Evolutionary conservation across 2,797 vertebrate species (phyloP), one percentile per base, ranked within the genome.

Genomic region (Tokudaia muenninki): DNA sequence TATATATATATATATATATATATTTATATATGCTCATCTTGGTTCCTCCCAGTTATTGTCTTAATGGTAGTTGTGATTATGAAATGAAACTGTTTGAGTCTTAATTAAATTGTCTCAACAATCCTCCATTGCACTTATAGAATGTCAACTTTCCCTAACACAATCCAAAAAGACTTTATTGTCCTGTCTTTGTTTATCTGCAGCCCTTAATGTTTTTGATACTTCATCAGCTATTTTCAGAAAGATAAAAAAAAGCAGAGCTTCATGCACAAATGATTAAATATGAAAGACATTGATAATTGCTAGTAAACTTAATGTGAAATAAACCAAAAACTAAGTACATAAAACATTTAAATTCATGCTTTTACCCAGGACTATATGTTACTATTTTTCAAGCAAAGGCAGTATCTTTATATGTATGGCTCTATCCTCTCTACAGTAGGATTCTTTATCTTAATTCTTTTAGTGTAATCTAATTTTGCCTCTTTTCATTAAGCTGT

Each of bases 381-480:
- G 52, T 44, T 70, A 93, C 87, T 89, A 91, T 95, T 80, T 79
- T 87, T 22, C 55, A 94, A 97, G 87, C 63, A 77, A 96, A 89
- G 80, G 29, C 75, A 91, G 26, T 90, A 31, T 90, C 55, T 95
- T 93, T 79, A 14, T 83, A 95, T 91, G 29, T n/a, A 93, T 55
- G 67, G 44, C 55, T 91, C 41, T 91, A 59, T 90, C 79, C n/a
- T 96, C 89, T 86, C 75, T 95, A 31, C 84, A 93, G 74, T 78
- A 63, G 84, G 63, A 95, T 59, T 92, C 78, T 87, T 55, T 91
- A 82, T 86, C 81, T 95, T 94, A 96, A 97, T 96, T 95, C 74
- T 96, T 41, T 94, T 72, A 77, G 82, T n/a, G 44, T 96, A 97
- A 98, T 95, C 94, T 92, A 95, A 98, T 97, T 92, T 93, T 96